Percentiles rank a stretch among this genome's conserved stretches.
Evolutionary conservation across 2,888 invertebrate genomes (phyloP).

Genomic region (Lycia hirtaria): DNA sequence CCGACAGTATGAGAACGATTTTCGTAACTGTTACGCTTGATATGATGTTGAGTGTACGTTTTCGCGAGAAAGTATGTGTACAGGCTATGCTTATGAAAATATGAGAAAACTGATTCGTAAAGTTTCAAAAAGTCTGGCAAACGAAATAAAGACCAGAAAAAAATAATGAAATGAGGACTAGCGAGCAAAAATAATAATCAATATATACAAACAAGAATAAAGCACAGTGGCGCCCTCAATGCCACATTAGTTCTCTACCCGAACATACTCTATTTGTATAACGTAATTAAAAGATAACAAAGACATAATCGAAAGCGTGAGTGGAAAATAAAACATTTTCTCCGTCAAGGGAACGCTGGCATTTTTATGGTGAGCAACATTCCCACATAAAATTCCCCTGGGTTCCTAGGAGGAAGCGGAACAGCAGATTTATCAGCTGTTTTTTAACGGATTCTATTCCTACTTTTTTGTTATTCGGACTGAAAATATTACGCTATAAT

Average conservation of each 20-base stretch:
- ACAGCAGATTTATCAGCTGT: constrained; percentile 66
- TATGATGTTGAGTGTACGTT: too few species aligned
- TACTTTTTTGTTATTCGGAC: too few species aligned
- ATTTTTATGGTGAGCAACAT: constrained; percentile 58
- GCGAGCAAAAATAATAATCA: too few species aligned
- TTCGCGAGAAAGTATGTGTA: too few species aligned
- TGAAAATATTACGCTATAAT: constrained; percentile 45
- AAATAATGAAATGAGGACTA: too few species aligned
- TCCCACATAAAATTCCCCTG: constrained; percentile 62
- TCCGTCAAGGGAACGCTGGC: constrained; percentile 44
- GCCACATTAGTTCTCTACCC: background rate
- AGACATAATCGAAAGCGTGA: constrained; percentile 57
- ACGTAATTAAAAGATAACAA: constrained; percentile 35
- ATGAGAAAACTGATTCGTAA: too few species aligned
- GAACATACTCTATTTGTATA: background rate
- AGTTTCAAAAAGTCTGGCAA: too few species aligned
- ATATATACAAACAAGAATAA: background rate
- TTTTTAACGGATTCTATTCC: constrained; percentile 54
- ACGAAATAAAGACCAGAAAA: too few species aligned
- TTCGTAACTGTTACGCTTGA: too few species aligned
- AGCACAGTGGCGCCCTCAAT: background rate
- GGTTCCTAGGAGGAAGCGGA: constrained; percentile 58
- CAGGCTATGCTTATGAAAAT: too few species aligned
- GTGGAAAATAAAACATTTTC: constrained; percentile 60
- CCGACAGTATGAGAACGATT: too few species aligned